Percentiles rank a stretch among this genome's conserved stretches.
These are phyloP conservation scores for Erebia aethiops DNA, from an alignment of 2,888 invertebrate species.

Conservation along the genomic window DNA sequence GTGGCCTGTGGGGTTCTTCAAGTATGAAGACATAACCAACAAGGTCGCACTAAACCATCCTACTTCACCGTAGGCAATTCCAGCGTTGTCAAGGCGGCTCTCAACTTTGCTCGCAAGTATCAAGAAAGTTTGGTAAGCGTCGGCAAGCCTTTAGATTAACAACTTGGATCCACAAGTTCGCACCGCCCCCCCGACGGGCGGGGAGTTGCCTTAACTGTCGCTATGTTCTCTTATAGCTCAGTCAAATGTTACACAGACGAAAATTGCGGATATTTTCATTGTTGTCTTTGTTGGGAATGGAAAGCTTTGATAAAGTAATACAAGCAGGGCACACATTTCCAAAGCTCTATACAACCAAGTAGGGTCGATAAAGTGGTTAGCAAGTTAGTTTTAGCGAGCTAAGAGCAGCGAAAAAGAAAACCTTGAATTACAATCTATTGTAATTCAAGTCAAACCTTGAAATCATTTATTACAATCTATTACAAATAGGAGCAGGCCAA, in stretches of 20 bases:
- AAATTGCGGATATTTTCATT: background rate
- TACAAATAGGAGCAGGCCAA: too few species aligned
- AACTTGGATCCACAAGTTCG: background rate
- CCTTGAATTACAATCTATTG: too few species aligned
- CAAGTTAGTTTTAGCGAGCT: too few species aligned
- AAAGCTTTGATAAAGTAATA: too few species aligned
- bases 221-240: background rate
- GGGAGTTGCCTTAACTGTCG: background rate
- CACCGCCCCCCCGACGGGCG: background rate
- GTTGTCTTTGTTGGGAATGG: too few species aligned
- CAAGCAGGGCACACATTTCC: too few species aligned
- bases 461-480: too few species aligned
- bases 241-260: background rate
- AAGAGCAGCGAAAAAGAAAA: too few species aligned
- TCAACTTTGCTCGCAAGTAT: background rate
- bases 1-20: too few species aligned
- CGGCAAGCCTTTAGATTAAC: slow-evolving; percentile 6
- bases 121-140: background rate
- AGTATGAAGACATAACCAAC: background rate
- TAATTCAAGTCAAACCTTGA: too few species aligned
- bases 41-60: background rate
- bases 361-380: too few species aligned
- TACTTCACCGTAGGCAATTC: background rate
- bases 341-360: too few species aligned
- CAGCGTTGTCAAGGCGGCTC: background rate